Evolutionary conservation across 2,888 invertebrate genomes (phyloP), one percentile per base, ranked within the genome.

Genomic region (Ischnus inquisitorius): DNA sequence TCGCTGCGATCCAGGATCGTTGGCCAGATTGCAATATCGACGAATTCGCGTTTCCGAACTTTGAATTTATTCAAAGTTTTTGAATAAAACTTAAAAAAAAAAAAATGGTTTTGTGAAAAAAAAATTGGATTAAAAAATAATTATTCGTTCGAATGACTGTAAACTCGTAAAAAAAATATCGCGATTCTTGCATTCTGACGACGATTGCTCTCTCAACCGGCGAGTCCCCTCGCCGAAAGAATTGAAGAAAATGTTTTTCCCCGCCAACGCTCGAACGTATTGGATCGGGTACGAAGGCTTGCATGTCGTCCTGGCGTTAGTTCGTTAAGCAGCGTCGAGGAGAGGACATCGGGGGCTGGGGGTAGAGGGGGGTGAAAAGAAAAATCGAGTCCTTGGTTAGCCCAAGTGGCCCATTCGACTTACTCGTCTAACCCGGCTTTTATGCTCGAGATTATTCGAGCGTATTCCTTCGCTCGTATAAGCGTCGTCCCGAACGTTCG

Each of bases 221-320:
- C 34, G 34, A 4, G 34, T 1, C 6, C 34, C 34, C 4, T 28
- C 12, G 3, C 4, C 39, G 25, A 57, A 57, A 77, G n/a, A 14
- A 3, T 39, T 57, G 22, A n/a, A 72, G 6, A 48, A 48, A 54
- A n/a, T 1, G 60, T 60, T n/a, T 14, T 28, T 14, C n/a, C 25
- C 60, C 25, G 16, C 51, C 12, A 34, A 34, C 8, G 8, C 34
- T 4, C 34, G 28, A 6, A 60, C 25, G 19, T 22, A 54, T 28
- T 25, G 60, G 14, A 12, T 46, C 3, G 2, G 46, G 46, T 72
- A 71, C 62, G 46, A 48, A 19, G n/a, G 12, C 76, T 88, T 77
- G 88, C 88, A 84, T 88, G 89, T 83, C 88, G 79, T 43, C 68
- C 79, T 67, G 48, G 75, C 88, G 84, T 88, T 88, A 43, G 72